These are phyloP conservation scores for Goniozus legneri DNA, from an alignment of 1,140 invertebrate genomes.

Conservation along the genomic window DNA sequence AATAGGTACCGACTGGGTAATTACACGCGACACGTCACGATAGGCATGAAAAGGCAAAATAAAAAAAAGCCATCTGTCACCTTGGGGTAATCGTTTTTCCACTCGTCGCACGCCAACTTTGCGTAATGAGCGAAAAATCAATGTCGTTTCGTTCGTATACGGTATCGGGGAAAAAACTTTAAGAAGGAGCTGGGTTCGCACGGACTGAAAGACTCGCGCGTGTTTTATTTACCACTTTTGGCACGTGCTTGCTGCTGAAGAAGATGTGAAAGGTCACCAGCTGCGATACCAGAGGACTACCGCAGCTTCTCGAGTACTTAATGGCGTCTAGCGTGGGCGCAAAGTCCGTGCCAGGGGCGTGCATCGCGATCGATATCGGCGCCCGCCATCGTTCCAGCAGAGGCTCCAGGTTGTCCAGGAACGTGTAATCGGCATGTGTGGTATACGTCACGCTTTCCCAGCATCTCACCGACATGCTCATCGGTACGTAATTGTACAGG, in stretches of 20 bases:
- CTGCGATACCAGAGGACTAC: conserved; percentile 64
- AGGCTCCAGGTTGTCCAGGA: conserved; percentile 83
- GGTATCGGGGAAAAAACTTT: too few species aligned
- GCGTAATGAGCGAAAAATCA: too few species aligned
- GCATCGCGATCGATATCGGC: conserved; percentile 67
- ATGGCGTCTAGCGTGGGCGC: conserved; percentile 57
- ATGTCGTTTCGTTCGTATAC: too few species aligned
- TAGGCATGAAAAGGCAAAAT: too few species aligned
- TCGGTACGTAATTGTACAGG: conserved; percentile 78
- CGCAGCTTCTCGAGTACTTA: conserved; percentile 59
- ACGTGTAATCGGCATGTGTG: conserved; percentile 87
- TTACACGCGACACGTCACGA: too few species aligned
- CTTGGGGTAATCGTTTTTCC: too few species aligned
- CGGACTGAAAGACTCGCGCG: too few species aligned
- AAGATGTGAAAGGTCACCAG: conserved; percentile 83
- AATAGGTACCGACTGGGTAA: too few species aligned
- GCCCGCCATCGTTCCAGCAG: conserved; percentile 70
- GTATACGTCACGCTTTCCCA: conserved; percentile 88
- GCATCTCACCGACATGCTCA: conserved; percentile 56
- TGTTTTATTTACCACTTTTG: conserved; percentile 60
- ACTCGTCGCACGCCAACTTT: too few species aligned
- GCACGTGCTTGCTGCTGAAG: conserved; percentile 81
- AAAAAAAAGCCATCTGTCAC: too few species aligned
- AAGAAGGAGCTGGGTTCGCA: too few species aligned
- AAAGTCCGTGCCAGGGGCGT: conserved; percentile 68